Percentiles rank a stretch among this genome's conserved stretches.
These are phyloP conservation scores for Ascidia mentula DNA, from an alignment of 23 tunicate species.

Conservation along the genomic window DNA sequence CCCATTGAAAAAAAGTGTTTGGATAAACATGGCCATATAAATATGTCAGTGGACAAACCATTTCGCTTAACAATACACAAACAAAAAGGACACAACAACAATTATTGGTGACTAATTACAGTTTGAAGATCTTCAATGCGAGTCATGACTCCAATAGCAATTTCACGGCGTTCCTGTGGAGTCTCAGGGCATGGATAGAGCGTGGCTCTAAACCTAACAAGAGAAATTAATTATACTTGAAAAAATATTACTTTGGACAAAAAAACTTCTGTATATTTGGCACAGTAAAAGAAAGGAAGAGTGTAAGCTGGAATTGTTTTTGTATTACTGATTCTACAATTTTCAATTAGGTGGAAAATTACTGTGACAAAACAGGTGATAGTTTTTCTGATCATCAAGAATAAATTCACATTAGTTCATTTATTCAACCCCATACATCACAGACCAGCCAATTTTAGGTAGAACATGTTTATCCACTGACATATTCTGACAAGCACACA, in stretches of 20 bases:
- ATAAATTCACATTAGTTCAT: neutral
- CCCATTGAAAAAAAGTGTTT: neutral
- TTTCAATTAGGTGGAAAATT: too few species aligned
- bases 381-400: neutral
- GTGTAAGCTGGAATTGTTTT: neutral
- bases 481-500: neutral
- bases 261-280: too few species aligned
- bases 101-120: constrained; percentile 3
- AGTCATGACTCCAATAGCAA: constrained; percentile 59
- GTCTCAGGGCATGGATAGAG: constrained; percentile 80
- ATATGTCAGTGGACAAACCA: neutral
- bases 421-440: neutral
- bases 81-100: neutral
- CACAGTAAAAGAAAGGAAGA: too few species aligned
- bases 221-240: too few species aligned
- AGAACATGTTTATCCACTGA: constrained; percentile 3
- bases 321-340: too few species aligned
- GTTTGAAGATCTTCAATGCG: constrained; percentile 66
- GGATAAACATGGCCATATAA: neutral
- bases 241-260: too few species aligned
- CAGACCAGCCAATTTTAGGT: neutral
- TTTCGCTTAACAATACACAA: neutral
- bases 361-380: too few species aligned
- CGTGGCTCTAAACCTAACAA: constrained; percentile 59
- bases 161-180: constrained; percentile 66